Evolutionary conservation across 2,888 invertebrate species (phyloP), one percentile per base, ranked within the genome.

Genomic region (Lycaena phlaeas): DNA sequence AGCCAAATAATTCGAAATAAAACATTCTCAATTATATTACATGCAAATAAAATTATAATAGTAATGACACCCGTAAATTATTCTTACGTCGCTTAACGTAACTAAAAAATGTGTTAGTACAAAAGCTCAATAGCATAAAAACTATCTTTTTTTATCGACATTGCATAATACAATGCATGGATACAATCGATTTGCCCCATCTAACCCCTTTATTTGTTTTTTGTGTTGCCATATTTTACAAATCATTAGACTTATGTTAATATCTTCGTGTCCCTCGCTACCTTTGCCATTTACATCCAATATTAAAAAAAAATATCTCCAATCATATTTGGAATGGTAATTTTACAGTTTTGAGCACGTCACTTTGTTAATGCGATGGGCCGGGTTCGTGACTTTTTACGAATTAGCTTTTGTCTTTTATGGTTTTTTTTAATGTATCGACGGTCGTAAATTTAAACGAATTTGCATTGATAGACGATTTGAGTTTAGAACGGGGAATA

Each of bases 341-440:
- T 79, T 78, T 79, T 73, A 79, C 78, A 81, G 81, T 81, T 78
- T 74, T 67, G 72, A 75, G 69, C 79, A 79, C 81, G 82, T 72
- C 78, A 81, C 72, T 77, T 73, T 74, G 73, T 79, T 76, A 75
- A 71, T 70, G 59, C 63, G 69, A 73, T 68, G 64, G 64, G 59
- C 60, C 56, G 53, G 54, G 64, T 75, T 69, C 82, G 82, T 82
- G 82, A 81, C 81, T 75, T 57, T 61, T 64, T 61, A 58, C 56
- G 61, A 65, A 67, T 67, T 65, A 65, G 60, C 61, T 56, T 54
- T 63, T 46, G 47, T 52, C 47, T 50, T 55, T 50, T 47, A 45
- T 55, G 49, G 49, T 46, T 52, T 57, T 58, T 56, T 56, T 51
- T 51, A 50, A 52, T 51, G 50, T 45, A 44, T 41, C 43, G 44